These are phyloP conservation scores for Petrocephalus schoutedeni DNA, from an alignment of 2,797 vertebrate species.

Conservation along the genomic window DNA sequence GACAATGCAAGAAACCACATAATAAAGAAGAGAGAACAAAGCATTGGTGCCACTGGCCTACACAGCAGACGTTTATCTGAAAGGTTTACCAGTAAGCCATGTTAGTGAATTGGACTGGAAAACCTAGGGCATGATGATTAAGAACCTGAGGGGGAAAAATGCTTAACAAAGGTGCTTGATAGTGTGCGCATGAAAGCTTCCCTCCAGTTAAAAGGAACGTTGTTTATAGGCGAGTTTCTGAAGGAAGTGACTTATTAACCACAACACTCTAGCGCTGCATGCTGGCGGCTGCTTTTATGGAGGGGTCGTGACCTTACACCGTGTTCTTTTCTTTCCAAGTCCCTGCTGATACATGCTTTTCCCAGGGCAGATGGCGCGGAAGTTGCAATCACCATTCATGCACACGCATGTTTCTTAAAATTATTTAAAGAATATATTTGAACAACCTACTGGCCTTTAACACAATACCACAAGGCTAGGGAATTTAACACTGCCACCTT, in stretches of 20 bases:
- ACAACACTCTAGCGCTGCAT: neutral
- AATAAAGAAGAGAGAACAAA: conserved; percentile 11
- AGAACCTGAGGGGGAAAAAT: neutral
- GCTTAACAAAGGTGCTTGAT: neutral
- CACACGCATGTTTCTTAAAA: neutral
- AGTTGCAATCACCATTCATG: neutral
- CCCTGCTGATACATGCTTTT: neutral
- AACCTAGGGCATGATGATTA: neutral
- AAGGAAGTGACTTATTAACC: conserved; percentile 8
- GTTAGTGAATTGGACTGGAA: neutral
- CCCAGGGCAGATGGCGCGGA: neutral
- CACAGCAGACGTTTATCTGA: neutral
- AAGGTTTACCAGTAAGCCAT: neutral
- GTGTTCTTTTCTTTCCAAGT: neutral
- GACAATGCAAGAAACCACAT: neutral
- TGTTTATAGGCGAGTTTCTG: neutral
- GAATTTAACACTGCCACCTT: neutral
- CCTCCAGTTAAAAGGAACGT: neutral
- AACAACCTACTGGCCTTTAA: neutral
- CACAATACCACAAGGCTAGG: neutral
- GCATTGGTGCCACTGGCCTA: neutral
- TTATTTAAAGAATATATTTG: neutral
- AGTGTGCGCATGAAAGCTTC: neutral
- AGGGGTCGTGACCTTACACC: neutral
- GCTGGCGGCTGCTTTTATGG: neutral